These are phyloP conservation scores for Bellardia pandia DNA, from an alignment of 2,888 invertebrate genomes.

Conservation along the genomic window DNA sequence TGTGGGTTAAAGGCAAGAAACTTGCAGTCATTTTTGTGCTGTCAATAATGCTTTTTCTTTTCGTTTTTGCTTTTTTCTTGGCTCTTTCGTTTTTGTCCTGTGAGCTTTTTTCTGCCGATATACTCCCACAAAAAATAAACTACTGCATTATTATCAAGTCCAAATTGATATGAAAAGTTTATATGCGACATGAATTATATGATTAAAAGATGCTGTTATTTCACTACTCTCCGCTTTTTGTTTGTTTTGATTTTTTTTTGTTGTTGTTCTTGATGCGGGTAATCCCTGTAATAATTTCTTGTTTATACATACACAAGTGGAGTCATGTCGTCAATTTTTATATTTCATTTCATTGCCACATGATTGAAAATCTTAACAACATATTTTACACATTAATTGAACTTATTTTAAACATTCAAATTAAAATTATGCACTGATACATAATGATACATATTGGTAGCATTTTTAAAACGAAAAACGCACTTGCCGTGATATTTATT, in stretches of 20 bases:
- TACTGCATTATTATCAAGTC: conserved; percentile 73
- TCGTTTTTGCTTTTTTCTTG: conserved; percentile 26
- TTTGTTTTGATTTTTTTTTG: background rate
- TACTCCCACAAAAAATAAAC: conserved; percentile 57
- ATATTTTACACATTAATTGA: conserved; percentile 39
- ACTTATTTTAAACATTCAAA: conserved; percentile 31
- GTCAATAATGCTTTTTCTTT: conserved; percentile 65
- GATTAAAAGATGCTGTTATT: conserved; percentile 65
- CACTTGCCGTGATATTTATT: conserved; percentile 3
- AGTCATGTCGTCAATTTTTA: conserved; percentile 26
- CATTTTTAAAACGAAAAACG: background rate
- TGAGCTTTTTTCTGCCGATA: conserved; percentile 32
- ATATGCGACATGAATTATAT: conserved; percentile 71
- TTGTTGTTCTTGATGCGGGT: conserved; percentile 12
- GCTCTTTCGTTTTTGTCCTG: conserved; percentile 1
- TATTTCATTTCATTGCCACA: conserved; percentile 30
- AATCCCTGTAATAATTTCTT: conserved; percentile 33
- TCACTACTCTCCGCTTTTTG: conserved; percentile 17
- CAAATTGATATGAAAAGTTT: conserved; percentile 70
- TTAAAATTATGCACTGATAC: background rate
- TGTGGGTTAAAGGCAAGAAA: conserved; percentile 72
- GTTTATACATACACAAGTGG: conserved; percentile 35
- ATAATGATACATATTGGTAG: too few species aligned
- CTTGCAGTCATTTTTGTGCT: conserved; percentile 70
- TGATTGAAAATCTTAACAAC: conserved; percentile 46